Evolutionary conservation across 23 tunicate species (phyloP).

Genomic region (Phallusia fumigata): DNA sequence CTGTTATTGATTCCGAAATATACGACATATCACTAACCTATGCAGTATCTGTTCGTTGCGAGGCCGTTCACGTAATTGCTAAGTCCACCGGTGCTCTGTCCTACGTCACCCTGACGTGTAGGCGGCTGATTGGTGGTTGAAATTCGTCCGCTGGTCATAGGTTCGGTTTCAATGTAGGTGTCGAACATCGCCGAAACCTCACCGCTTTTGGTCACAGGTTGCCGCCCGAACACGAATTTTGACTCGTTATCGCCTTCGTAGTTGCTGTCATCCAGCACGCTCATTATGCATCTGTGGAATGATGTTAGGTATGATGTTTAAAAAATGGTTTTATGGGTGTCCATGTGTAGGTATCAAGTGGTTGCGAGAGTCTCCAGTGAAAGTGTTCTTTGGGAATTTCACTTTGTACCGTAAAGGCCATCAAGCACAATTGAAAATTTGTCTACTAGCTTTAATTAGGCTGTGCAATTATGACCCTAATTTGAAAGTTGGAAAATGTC

Average conservation of each 20-base stretch:
- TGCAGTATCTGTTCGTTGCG: not conserved
- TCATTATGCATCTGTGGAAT: slow-evolving; percentile 7
- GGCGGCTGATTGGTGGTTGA: not conserved
- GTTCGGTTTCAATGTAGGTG: not conserved
- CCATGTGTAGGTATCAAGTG: too few species aligned
- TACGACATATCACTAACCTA: not conserved
- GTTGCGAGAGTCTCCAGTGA: too few species aligned
- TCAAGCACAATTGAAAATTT: too few species aligned
- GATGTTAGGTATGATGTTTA: too few species aligned
- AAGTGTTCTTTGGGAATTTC: too few species aligned
- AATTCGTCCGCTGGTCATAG: not conserved
- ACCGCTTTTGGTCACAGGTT: not conserved
- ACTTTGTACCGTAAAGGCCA: too few species aligned
- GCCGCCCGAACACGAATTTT: not conserved
- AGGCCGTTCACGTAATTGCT: not conserved
- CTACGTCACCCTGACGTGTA: not conserved
- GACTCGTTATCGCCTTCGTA: slow-evolving; percentile 14
- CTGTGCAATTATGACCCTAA: too few species aligned
- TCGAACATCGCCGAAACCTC: not conserved
- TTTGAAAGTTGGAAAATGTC: too few species aligned
- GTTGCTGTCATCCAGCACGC: slow-evolving; percentile 23
- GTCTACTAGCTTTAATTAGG: too few species aligned
- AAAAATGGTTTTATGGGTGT: too few species aligned
- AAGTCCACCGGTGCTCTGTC: not conserved
- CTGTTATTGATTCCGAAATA: too few species aligned